Base-by-base conservation (phyloP, 1,140 invertebrate species). In the Chironomus tepperi region DNA sequence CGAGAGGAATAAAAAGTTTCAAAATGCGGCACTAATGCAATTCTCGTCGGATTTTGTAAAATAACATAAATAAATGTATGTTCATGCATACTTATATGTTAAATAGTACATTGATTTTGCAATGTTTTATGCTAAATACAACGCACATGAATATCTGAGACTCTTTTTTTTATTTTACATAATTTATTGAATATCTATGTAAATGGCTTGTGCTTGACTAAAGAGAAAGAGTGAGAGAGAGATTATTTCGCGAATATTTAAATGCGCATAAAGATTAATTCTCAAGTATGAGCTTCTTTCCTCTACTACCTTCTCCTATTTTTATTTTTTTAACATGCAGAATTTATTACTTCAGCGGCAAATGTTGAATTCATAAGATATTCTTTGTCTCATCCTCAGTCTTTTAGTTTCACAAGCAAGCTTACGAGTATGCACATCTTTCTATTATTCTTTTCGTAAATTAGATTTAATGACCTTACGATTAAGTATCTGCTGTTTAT, bases 91-190 rank as follows among this genome's bases (percentile, higher is more conserved):
- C 24, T 34, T 34, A 34, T 34, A 34, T 34, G 24, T 34, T 34
- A 57, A 57, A 57, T 57, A n/a, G 47, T 57, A 57, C 47, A 57
- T 57, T 57, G 47, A 57, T 57, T 47, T 57, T 57, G 47, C 47
- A 57, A 57, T 57, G 47, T 57, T 57, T 57, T 57, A 57, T 57
- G 47, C 12, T 57, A n/a, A 57, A n/a, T 57, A 57, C 47, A 57
- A 57, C 47, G 47, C 47, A 57, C 47, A 57, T 57, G 47, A 57
- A 57, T 57, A 12, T 57, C n/a, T 57, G 15, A 57, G n/a, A 57
- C 47, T 57, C 47, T 57, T 15, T 57, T 47, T 57, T 57, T 57
- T 57, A 57, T 57, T 57, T 57, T 15, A 57, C 47, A 57, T 57
- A 57, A 57, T 57, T 57, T 57, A 57, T 57, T 12, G 47, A 57